phyloP scores from a whole-genome alignment of 2,888 invertebrate species.

The Erynnis tages region DNA sequence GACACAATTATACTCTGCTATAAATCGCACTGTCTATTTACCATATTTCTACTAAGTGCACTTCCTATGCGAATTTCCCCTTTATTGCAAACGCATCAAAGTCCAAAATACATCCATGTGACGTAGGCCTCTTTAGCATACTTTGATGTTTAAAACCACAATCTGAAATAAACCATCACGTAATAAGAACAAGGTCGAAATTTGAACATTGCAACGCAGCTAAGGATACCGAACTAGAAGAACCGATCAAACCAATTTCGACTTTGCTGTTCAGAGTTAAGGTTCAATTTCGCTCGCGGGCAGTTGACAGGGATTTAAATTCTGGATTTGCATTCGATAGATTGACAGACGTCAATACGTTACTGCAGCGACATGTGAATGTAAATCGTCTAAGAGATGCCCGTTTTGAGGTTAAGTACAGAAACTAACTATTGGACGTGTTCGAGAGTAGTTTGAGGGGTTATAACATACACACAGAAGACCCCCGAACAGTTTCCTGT shows the following conservation, averaged over 20 bases:
- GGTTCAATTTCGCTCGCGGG: neutral
- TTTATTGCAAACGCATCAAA: neutral
- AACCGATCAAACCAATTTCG: neutral
- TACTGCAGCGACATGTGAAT: slow-evolving; percentile 30
- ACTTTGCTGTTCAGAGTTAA: slow-evolving; percentile 9
- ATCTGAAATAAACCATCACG: neutral
- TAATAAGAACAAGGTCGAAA: neutral
- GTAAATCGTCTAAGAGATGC: slow-evolving; percentile 20
- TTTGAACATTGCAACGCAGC: neutral
- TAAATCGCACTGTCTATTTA: slow-evolving; percentile 51
- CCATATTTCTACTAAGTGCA: slow-evolving; percentile 37
- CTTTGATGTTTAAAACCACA: neutral
- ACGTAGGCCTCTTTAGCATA: slow-evolving; percentile 7
- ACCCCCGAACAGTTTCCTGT: no score
- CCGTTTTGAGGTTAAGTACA: slow-evolving; percentile 42
- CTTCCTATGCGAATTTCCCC: neutral
- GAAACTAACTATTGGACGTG: neutral
- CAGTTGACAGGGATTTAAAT: slow-evolving; percentile 35
- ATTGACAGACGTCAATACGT: slow-evolving; percentile 55
- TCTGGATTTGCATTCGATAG: slow-evolving; percentile 43
- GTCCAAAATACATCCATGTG: neutral
- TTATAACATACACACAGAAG: no score
- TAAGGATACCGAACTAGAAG: neutral
- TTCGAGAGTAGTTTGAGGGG: no score
- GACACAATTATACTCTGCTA: slow-evolving; percentile 52